These are phyloP conservation scores for Diabrotica virgifera DNA, from an alignment of 1,140 invertebrate genomes.

Conservation along the genomic window DNA sequence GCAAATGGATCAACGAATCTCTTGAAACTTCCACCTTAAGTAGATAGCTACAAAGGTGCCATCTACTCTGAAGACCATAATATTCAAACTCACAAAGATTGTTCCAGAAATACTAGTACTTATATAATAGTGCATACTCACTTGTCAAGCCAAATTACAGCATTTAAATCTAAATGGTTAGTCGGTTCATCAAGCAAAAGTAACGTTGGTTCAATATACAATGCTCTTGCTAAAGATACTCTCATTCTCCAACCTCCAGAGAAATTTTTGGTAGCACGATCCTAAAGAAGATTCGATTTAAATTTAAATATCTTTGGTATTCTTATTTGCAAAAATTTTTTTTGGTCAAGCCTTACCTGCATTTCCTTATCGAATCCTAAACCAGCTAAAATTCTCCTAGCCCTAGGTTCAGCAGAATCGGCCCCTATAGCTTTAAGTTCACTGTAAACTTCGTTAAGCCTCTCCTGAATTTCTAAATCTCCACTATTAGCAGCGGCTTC, in stretches of 20 bases:
- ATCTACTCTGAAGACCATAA: too few relatives aligned
- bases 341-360: slow-evolving; percentile 57
- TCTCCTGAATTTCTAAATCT: slow-evolving; percentile 67
- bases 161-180: slow-evolving; percentile 93
- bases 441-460: slow-evolving; percentile 90
- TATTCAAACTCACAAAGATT: too few relatives aligned
- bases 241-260: slow-evolving; percentile 99
- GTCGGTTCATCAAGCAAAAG: slow-evolving; percentile 96
- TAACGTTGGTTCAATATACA: slow-evolving; percentile 91
- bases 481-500: slow-evolving; percentile 73
- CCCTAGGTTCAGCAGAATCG: slow-evolving; percentile 93
- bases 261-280: slow-evolving; percentile 91
- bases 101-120: too few relatives aligned
- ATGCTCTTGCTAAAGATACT: slow-evolving; percentile 87
- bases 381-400: slow-evolving; percentile 93
- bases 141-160: slow-evolving; percentile 99
- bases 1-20: too few relatives aligned
- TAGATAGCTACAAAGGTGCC: too few relatives aligned
- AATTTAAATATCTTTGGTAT: too few relatives aligned
- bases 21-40: too few relatives aligned
- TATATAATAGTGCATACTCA: slow-evolving; percentile 51
- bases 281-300: slow-evolving; percentile 32
- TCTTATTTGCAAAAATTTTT: too few relatives aligned
- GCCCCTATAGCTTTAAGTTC: slow-evolving; percentile 95
- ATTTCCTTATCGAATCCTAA: slow-evolving; percentile 92